Evolutionary conservation across 2,888 invertebrate genomes (phyloP).

Genomic region (Drosophila neonasuta): DNA sequence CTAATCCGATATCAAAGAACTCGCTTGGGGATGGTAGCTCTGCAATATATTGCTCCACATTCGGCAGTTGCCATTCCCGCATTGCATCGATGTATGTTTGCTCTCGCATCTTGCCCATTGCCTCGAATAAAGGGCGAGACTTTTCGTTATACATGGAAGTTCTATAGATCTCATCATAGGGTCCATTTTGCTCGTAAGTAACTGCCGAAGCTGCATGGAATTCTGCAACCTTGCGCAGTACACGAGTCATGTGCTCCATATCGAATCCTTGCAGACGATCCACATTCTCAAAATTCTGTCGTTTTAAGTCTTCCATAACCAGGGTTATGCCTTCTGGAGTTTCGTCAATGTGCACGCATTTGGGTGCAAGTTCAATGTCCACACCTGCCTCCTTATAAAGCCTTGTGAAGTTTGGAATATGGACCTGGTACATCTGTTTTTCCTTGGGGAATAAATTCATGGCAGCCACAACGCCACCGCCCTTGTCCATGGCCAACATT

Average conservation of each 20-base stretch:
- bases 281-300: constrained; percentile 61
- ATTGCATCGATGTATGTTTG: constrained; percentile 47
- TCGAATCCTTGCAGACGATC: constrained; percentile 76
- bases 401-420: constrained; percentile 66
- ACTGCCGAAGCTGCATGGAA: constrained; percentile 79
- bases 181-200: constrained; percentile 58
- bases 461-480: constrained; percentile 47
- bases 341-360: constrained; percentile 62
- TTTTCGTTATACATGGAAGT: constrained; percentile 42
- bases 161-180: constrained; percentile 47
- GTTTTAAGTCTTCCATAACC: constrained; percentile 74
- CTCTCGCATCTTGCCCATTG: constrained; percentile 28
- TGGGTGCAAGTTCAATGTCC: constrained; percentile 67
- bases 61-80: constrained; percentile 60
- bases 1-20: constrained; percentile 42
- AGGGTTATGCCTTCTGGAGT: constrained; percentile 62
- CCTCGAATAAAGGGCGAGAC: constrained; percentile 44
- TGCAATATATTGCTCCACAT: constrained; percentile 59
- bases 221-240: constrained; percentile 72
- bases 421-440: constrained; percentile 67
- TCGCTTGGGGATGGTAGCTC: constrained; percentile 26
- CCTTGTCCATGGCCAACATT: constrained; percentile 50
- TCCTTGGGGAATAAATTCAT: constrained; percentile 78
- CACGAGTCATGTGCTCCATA: constrained; percentile 66
- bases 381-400: constrained; percentile 70